phyloP scores from a whole-genome alignment of 2,113 vertebrate species.

The Passer montanus region DNA sequence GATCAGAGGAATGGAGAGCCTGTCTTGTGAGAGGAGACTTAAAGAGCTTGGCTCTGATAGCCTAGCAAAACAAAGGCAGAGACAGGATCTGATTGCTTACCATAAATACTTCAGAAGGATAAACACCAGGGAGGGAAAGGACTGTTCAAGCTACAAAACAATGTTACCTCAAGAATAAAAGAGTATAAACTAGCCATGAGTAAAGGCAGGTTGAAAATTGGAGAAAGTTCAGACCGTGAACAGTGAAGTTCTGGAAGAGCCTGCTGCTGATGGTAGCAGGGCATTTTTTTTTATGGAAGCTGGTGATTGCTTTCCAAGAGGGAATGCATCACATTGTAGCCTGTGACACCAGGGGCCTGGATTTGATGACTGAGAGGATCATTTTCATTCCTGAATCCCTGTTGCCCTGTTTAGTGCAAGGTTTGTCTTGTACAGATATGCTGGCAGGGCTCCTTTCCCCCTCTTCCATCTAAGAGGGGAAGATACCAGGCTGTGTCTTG shows the following conservation, averaged over 20 bases:
- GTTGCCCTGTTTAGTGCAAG: neutral
- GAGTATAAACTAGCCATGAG: neutral
- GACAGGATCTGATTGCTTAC: slow-evolving; percentile 17
- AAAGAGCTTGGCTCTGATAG: slow-evolving; percentile 46
- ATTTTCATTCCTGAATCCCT: neutral
- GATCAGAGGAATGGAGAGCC: slow-evolving; percentile 29
- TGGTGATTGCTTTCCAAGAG: neutral
- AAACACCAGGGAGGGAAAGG: neutral
- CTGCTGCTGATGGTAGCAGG: neutral
- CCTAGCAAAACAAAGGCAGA: slow-evolving; percentile 32
- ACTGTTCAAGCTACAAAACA: neutral
- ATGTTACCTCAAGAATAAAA: neutral
- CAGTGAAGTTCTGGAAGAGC: neutral
- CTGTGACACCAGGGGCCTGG: neutral
- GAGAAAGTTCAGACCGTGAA: neutral
- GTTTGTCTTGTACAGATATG: slow-evolving; percentile 34
- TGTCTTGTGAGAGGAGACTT: slow-evolving; percentile 27
- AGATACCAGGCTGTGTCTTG: neutral
- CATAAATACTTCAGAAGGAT: slow-evolving; percentile 24
- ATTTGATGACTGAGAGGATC: neutral
- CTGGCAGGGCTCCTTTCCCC: neutral
- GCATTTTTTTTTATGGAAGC: neutral
- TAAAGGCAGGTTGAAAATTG: neutral
- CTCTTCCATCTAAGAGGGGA: neutral
- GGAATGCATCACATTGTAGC: neutral